Evolutionary conservation across 2,113 vertebrate species (phyloP).

Genomic region (Ictidomys tridecemlineatus): DNA sequence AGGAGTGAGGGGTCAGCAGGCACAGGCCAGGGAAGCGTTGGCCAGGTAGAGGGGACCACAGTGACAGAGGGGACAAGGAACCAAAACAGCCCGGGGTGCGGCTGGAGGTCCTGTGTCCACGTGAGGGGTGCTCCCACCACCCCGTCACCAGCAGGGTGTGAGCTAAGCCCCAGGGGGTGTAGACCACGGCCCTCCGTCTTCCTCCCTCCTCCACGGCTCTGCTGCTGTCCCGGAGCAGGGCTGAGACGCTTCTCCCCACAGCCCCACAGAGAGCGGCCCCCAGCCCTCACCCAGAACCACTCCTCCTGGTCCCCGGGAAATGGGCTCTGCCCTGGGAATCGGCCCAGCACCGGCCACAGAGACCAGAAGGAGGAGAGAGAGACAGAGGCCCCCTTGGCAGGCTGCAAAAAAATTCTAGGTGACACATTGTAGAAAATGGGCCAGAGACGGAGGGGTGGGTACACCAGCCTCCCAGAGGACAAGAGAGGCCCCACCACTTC

Average conservation of each 20-base stretch:
- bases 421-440: not conserved
- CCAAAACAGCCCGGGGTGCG: no score
- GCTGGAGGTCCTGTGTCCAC: no score
- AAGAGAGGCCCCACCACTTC: not conserved
- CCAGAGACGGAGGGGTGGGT: not conserved
- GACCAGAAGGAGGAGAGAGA: not conserved
- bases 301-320: not conserved
- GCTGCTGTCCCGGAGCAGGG: not conserved
- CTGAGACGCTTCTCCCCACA: not conserved
- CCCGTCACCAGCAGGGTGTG: constrained; percentile 25
- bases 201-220: constrained; percentile 37
- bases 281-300: not conserved
- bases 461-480: not conserved
- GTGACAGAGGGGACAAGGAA: not conserved
- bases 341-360: not conserved
- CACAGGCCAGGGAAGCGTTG: accelerated
- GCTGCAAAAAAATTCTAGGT: not conserved
- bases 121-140: no score
- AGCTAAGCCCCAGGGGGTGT: constrained; percentile 28
- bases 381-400: not conserved
- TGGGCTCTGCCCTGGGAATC: not conserved
- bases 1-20: not conserved
- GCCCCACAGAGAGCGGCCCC: not conserved
- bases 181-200: constrained; percentile 19
- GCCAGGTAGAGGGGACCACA: not conserved